Conservation (phyloP, 2,888 invertebrate species). For the Athalia cordata region DNA sequence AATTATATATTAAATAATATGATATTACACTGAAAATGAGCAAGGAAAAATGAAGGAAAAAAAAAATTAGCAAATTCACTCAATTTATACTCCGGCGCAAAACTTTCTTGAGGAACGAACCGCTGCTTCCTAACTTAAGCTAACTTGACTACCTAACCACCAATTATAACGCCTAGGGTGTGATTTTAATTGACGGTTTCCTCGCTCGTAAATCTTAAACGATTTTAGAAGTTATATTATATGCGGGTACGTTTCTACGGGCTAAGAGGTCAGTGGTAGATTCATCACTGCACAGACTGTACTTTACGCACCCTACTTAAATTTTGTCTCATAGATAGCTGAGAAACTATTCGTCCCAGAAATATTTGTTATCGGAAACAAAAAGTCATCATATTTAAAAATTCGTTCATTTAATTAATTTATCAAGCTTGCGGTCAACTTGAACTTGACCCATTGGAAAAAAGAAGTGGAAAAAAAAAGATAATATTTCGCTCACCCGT, state of each 20-base stretch:
- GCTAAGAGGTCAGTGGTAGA: too few relatives aligned
- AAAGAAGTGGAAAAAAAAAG: too few relatives aligned
- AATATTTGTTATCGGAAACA: too few relatives aligned
- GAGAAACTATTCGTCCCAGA: too few relatives aligned
- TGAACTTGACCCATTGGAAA: too few relatives aligned
- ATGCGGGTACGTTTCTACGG: slow-evolving; percentile 3
- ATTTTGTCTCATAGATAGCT: too few relatives aligned
- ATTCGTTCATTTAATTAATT: too few relatives aligned
- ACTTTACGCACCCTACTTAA: too few relatives aligned
- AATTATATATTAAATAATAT: not conserved
- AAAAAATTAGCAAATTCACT: slow-evolving; percentile 41
- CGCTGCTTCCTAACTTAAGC: not conserved
- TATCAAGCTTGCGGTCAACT: too few relatives aligned
- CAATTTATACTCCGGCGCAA: slow-evolving; percentile 35
- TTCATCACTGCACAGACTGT: too few relatives aligned
- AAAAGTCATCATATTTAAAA: too few relatives aligned
- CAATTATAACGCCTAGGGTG: slow-evolving; percentile 70
- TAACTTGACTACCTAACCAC: slow-evolving; percentile 54
- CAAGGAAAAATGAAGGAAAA: not conserved
- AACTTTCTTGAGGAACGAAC: slow-evolving; percentile 21
- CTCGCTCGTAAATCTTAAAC: slow-evolving; percentile 59
- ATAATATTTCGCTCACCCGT: too few relatives aligned
- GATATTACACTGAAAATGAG: not conserved
- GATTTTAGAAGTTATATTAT: slow-evolving; percentile 49
- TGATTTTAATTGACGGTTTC: slow-evolving; percentile 65